Evolutionary conservation across 2,113 vertebrate genomes (phyloP), one percentile per base, ranked within the genome.

Genomic region (Paracanthobrama guichenoti): DNA sequence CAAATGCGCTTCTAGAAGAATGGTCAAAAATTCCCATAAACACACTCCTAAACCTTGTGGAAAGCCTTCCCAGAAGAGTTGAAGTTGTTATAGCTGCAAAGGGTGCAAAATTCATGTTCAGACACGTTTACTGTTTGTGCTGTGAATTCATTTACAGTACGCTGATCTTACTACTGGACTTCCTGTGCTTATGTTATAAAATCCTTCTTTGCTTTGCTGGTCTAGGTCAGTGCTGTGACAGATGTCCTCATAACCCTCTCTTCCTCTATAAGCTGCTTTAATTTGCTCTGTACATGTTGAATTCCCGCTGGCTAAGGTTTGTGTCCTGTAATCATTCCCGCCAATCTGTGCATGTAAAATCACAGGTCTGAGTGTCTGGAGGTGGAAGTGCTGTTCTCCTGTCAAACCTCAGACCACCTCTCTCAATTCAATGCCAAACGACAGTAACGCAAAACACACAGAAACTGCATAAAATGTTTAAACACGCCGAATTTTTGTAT

Each of bases 211-310:
- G 39, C 64, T 67, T 8, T 35, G 64, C 64, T 35, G 16, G 16
- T 67, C 18, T 35, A 67, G 35, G 35, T 69, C 18, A 69, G 31
- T 69, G 31, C 4, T 14, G 69, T 73, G 71, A 48, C 71, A 73
- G 42, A 73, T 46, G 39, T 26, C 42, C 13, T 48, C 12, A 73
- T 73, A 73, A 73, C 13, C 3, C 71, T 48, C 71, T 46, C 69
- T 72, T 72, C 42, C 69, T 26, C 42, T 48, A 48, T 73, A 73
- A 73, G 69, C 69, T 24, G n/a, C 71, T 48, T 73, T 73, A 44
- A 73, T 73, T 73, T 12, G 13, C 71, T 16, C 13, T 26, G 42
- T 73, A 48, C 71, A 73, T 73, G 71, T 46, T 62, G 59, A 48
- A 46, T 46, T 24, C 71, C 39, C 11, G 13, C 69, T 46, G 31